A percentile compares a stretch with the other conserved stretches of the same genome.
phyloP scores from a whole-genome alignment of 30 jellyfish, hydroid and myxozoan species.

The Turritopsis dohrnii region DNA sequence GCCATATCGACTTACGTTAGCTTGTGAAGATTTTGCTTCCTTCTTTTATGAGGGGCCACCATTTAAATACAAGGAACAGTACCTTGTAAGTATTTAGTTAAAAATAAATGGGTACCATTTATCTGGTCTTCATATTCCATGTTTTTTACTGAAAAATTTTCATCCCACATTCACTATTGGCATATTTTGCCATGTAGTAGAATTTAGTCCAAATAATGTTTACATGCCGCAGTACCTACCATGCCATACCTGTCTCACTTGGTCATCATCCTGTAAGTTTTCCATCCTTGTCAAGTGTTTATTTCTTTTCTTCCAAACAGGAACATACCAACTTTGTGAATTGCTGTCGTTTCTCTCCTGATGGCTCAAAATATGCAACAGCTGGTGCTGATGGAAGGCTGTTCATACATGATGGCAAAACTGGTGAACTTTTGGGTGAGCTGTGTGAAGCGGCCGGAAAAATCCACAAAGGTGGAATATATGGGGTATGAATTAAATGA shows the following conservation, averaged over 20 bases:
- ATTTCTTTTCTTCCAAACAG: constrained; percentile 22
- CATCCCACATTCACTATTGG: no score
- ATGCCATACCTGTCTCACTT: neutral
- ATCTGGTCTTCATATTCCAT: no score
- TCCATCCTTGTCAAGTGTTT: no score
- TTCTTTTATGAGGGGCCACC: constrained; percentile 94
- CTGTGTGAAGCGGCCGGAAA: constrained; percentile 61
- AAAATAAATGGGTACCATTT: no score
- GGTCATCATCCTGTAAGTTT: neutral
- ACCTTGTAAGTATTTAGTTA: constrained; percentile 45
- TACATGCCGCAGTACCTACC: no score
- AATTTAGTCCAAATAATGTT: no score
- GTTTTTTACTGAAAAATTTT: no score
- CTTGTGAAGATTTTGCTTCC: constrained; percentile 71
- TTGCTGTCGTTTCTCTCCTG: constrained; percentile 88
- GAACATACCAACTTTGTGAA: constrained; percentile 85
- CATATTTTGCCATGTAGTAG: no score
- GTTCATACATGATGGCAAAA: constrained; percentile 81
- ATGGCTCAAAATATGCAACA: constrained; percentile 77
- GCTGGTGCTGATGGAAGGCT: constrained; percentile 96
- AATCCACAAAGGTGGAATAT: constrained; percentile 93
- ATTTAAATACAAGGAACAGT: constrained; percentile 44
- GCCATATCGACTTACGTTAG: constrained; percentile 70
- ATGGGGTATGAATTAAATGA: constrained; percentile 58
- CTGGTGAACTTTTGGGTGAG: constrained; percentile 69